Base-by-base conservation (phyloP, 2,797 vertebrate species). In the Hippopotamyrus pictus region DNA sequence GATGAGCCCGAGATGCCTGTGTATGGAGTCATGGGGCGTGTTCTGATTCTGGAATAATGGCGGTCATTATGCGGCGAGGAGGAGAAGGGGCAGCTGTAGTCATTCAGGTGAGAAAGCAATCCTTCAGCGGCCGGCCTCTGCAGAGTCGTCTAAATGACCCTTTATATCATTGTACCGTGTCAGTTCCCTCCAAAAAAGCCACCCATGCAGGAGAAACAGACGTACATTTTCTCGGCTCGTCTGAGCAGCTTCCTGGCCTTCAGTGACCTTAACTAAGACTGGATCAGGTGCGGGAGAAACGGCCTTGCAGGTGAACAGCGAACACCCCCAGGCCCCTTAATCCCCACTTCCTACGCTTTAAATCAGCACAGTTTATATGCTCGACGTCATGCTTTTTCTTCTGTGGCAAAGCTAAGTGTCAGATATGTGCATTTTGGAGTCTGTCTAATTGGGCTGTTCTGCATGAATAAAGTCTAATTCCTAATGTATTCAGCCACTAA, bases 51-150 rank as follows among this genome's bases (percentile, higher is more conserved):
- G 44, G 46, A 85, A 85, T 85, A 51, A 85, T 85, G 48, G 46
- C 14, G 17, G 51, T 57, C 51, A 41, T 86, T 86, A 57, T 86
- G 85, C 29, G 29, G 51, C n/a, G 85, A 37, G 50, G 6, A 37
- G 51, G 33, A 37, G 14, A 25, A 53, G 90, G 90, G 93, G 91
- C 95, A 96, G 95, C 95, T 94, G 92, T 94, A 96, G 91, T 92
- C 94, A 95, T 95, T 96, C 92, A 93, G 94, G 94, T 95, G 95
- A 96, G 95, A 96, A 96, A 94, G 93, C 94, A 94, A 93, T 95
- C 94, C 94, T 96, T 96, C 94, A 96, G 94, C 93, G 95, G 93
- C 95, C 92, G 95, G 94, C 91, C 73, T 94, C 93, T 93, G 92
- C 0, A 25, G 95, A 95, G 93, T 93, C 93, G 95, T 94, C 94